phyloP scores from a whole-genome alignment of 2,888 invertebrate species.

The Mimachlamys varia region DNA sequence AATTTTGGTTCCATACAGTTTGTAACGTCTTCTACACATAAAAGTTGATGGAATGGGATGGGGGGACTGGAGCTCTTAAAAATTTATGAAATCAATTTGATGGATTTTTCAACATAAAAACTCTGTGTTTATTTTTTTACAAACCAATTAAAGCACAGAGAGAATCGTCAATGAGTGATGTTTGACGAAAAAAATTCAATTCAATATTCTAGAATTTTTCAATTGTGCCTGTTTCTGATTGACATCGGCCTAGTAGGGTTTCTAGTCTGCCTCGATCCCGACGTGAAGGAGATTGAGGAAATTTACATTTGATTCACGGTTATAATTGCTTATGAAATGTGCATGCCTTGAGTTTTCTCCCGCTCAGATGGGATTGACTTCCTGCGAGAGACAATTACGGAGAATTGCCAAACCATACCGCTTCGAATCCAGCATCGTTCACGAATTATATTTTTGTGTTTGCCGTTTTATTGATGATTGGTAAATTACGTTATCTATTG shows the following conservation, averaged over 20 bases:
- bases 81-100: too few relatives aligned
- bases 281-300: background rate
- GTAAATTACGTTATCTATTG: conserved; percentile 29
- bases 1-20: too few relatives aligned
- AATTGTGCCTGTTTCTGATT: background rate
- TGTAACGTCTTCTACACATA: too few relatives aligned
- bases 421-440: background rate
- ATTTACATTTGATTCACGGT: conserved; percentile 7
- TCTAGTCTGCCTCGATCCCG: background rate
- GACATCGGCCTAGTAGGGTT: background rate
- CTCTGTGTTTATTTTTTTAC: too few relatives aligned
- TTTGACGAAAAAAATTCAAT: background rate
- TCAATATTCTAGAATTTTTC: background rate
- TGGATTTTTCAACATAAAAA: too few relatives aligned
- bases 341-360: background rate
- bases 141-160: too few relatives aligned
- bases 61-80: too few relatives aligned
- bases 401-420: background rate
- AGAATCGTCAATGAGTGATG: background rate
- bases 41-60: too few relatives aligned
- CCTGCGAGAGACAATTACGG: background rate
- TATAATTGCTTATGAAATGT: conserved; percentile 12
- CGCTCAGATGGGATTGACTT: background rate
- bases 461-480: conserved; percentile 4
- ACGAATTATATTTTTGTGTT: background rate